Base-by-base conservation (phyloP, 2,888 invertebrate species). In the Brenthis hecate region DNA sequence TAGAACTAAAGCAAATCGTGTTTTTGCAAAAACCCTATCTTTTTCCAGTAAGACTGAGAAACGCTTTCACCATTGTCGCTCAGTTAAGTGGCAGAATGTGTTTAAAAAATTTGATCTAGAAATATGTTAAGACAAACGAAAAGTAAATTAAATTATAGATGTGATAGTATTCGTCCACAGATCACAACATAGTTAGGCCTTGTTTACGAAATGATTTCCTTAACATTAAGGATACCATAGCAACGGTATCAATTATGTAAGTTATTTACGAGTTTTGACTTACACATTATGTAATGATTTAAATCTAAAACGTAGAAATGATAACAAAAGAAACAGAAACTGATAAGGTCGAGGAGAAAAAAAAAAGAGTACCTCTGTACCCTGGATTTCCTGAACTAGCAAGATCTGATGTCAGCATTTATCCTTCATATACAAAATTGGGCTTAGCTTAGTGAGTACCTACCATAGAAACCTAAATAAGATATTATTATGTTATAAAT, bases 371-470 rank as follows among this genome's bases (percentile, higher is more conserved):
- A 14, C 90, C 89, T 3, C 68, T 92, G 19, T 91, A 90, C 71
- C 92, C 92, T 65, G 92, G 92, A 1, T 92, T 84, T 76, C 94
- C 94, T 23, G 94, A 94, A 77, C 80, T 94, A 56, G 89, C 91
- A 54, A 86, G 94, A 79, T 94, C 94, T 32, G 94, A 94, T 81
- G 94, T 94, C 77, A 94, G 94, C 77, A 93, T 94, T 68, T 90
- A 94, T 80, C 95, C 95, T 3, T 94, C 94, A 68, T 95, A 95
- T 76, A 92, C 94, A 0, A 89, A 89, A 72, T 83, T 95, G 57
- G 84, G 81, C 57, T 83, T 95, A 61, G 94, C 94, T 28, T 95
- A 95, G 95, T 95, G 92, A 94, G 95, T 93, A 81, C 60, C 48
- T 93, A 81, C 60, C 48, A 47, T 28, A 4, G 4, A 28, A 28